phyloP scores from a whole-genome alignment of 2,113 vertebrate genomes.

The Plecotus auritus region DNA sequence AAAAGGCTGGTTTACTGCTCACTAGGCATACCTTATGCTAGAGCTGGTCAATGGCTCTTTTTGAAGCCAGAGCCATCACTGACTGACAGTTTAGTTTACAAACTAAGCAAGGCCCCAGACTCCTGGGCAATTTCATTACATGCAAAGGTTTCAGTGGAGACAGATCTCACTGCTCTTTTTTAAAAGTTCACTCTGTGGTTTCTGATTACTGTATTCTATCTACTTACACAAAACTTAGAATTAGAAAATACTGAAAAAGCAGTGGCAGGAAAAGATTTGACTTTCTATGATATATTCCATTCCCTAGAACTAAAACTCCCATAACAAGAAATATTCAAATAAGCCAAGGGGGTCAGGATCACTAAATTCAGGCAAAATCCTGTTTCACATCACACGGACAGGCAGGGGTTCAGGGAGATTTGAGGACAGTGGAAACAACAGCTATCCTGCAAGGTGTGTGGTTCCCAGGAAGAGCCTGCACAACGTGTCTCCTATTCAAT shows the following conservation, averaged over 20 bases:
- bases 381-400: background rate
- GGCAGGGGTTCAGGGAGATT: background rate
- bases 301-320: background rate
- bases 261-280: background rate
- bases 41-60: background rate
- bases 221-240: background rate
- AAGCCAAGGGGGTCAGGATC: background rate
- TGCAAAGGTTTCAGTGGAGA: background rate
- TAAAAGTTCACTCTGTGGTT: background rate
- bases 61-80: background rate
- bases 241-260: background rate
- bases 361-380: background rate
- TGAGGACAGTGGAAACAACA: background rate
- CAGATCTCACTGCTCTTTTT: background rate
- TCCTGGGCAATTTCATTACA: background rate
- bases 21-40: fast-evolving
- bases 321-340: background rate
- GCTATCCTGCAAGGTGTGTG: background rate
- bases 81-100: background rate
- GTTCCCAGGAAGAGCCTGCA: background rate
- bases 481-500: background rate
- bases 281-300: background rate
- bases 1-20: background rate
- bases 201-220: background rate
- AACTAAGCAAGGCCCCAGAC: background rate